Evolutionary conservation across 2,113 vertebrate genomes (phyloP), one percentile per base, ranked within the genome.

Genomic region (Struthidea cinerea): DNA sequence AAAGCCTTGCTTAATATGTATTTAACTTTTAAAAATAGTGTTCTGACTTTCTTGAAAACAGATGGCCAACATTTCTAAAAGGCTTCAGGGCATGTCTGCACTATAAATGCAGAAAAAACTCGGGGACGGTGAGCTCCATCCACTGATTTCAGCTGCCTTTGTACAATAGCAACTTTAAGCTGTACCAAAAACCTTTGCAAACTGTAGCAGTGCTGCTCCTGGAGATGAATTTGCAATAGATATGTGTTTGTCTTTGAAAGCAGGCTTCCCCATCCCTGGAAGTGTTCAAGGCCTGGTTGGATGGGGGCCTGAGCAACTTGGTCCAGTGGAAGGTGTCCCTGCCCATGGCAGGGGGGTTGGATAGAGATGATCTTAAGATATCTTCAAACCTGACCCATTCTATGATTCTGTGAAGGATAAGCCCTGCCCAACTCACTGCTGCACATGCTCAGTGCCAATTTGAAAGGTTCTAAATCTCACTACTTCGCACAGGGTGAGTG

Each of bases 21-120:
- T 28, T 39, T 85, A 42, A 35, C 26, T 90, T 78, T 77, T 77
- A 13, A 20, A 44, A 85, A 76, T 20, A 53, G 17, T n/a, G 6
- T 30, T 69, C 42, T 67, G 18, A 12, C 16, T 94, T 96, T 80
- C 79, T 77, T 80, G 42, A 44, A 81, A 94, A 74, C 27, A 88
- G 78, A 55, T 16, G 33, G 35, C 47, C 52, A 84, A 28, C 12
- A 27, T 53, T 87, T 89, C 47, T 59, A 16, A 74, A 47, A 69
- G 7, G 4, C 65, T 49, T 75, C 50, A 55, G 21, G n/a, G 7
- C 7, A 42, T 16, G 14, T 57, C 30, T 74, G 30, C 6, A 2
- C 7, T 71, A 15, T 1, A 42, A 30, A 10, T 93, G 41, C 16
- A 74, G 75, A 84, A 33, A 33, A 27, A 0, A 0, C 3, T 8